Base-by-base conservation (phyloP, 2,113 vertebrate species). In the Bagarius yarrelli region DNA sequence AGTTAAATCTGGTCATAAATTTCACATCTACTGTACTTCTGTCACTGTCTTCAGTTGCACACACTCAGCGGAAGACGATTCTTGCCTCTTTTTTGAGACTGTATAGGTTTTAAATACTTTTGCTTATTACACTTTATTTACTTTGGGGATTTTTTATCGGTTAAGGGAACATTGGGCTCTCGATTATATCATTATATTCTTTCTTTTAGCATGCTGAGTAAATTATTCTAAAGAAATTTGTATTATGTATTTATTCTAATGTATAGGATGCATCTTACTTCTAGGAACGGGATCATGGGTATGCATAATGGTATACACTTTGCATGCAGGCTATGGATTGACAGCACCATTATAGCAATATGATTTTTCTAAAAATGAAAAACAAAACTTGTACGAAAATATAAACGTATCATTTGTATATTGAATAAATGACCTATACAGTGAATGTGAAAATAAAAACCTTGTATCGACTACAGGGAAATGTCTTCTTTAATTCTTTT, bases 251-350 rank as follows among this genome's bases (percentile, higher is more conserved):
- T 77, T 77, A 64, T 74, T 78, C 76, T 60, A 44, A 61, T 84
- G 66, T 81, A 80, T 70, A 79, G 66, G 50, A 32, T 55, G 70
- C 13, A 34, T 34, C 55, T 73, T 73, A 72, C 75, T 87, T 83
- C 83, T 83, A 82, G 55, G 76, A n/a, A 78, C 75, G 55, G 69
- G 71, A 14, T 59, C 13, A 69, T 40, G 47, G 59, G 81, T 53
- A 75, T 78, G 69, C 74, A 83, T 67, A 81, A 63, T 34, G 3
- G 25, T 70, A 25, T 67, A 84, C 55, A 83, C 36, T 60, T 74
- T 79, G 85, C 87, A 87, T 87, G 83, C 83, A 77, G 73, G 66
- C 52, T 81, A 76, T 81, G 76, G 74, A 73, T 77, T 79, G 77
- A 84, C 69, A 80, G 32, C 78, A 79, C 76, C 36, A 81, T 78